Base-by-base conservation (phyloP, 2,113 vertebrate genomes). In the Halichoerus grypus region DNA sequence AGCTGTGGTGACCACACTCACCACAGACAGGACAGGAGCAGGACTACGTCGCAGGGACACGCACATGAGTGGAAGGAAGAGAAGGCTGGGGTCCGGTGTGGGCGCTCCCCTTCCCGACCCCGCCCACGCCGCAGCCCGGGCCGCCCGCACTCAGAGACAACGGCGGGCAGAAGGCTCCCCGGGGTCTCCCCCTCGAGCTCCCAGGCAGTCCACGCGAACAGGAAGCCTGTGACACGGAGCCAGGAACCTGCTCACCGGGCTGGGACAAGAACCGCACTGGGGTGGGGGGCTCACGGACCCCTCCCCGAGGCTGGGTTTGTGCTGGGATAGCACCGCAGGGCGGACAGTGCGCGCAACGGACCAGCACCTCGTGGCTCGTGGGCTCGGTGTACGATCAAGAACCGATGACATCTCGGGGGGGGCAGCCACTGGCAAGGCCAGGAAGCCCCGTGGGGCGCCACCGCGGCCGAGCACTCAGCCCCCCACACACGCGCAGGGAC, bases 1-100 rank as follows among this genome's bases (percentile, higher is more conserved):
- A 2, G 28, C 16, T 3, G 4, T 13, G 4, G 14, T 26, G 51
- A 83, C 18, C 53, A n/a, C 28, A 39, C 21, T 36, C 4, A 10
- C 22, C 5, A 22, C 49, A 33, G 13, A 71, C 6, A 0, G 57
- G n/a, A 28, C 4, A 21, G 15, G 6, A 0, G 5, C 11, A 39
- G 15, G 59, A 49, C 26, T 19, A 4, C 1, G 5, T 24, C 13
- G 3, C 18, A 18, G 10, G 51, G 19, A 46, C 16, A 33, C 9
- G 0, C 22, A 24, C 7, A 5, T 4, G 10, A 12, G 39, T 5
- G 2, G 22, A 7, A 39, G 31, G 15, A n/a, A 6, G 28, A 4
- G 7, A 36, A 74, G 59, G 39, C 33, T 12, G 33, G 53, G 8
- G 31, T 10, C 33, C 63, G 1, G 7, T 13, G 2, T 36, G 51